Percentiles rank a stretch among this genome's conserved stretches.
Conservation (phyloP, 2,113 vertebrate species). For the Paedocypris sp. region DNA sequence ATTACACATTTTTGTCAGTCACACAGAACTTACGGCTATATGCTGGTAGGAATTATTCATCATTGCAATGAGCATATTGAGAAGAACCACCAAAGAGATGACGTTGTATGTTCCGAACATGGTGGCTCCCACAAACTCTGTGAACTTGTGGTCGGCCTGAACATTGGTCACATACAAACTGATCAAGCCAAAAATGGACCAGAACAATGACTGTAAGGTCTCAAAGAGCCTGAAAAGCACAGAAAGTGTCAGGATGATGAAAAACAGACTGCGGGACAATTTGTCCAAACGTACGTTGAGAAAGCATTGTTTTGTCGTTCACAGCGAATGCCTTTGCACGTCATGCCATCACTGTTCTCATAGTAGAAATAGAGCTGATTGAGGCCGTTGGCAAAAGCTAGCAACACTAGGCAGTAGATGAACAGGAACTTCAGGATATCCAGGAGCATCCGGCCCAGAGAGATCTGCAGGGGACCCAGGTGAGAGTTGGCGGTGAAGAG, state of each 20-base stretch:
- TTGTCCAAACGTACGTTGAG: slow-evolving; percentile 76
- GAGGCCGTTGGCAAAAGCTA: slow-evolving; percentile 93
- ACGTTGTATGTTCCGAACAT: slow-evolving; percentile 98
- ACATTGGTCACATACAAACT: slow-evolving; percentile 90
- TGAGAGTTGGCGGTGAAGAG: slow-evolving; percentile 97
- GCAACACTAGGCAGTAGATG: slow-evolving; percentile 92
- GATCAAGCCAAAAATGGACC: slow-evolving; percentile 96
- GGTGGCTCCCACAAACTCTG: slow-evolving; percentile 89
- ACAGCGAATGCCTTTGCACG: slow-evolving; percentile 88
- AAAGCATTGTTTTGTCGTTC: slow-evolving; percentile 88
- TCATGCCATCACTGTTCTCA: slow-evolving; percentile 44
- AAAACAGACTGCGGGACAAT: not conserved
- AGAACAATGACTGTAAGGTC: slow-evolving; percentile 91
- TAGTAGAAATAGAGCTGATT: slow-evolving; percentile 97
- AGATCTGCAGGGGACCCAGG: slow-evolving; percentile 94
- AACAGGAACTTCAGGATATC: slow-evolving; percentile 98
- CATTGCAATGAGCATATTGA: slow-evolving; percentile 99
- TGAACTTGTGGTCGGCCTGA: slow-evolving; percentile 76
- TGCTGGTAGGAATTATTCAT: slow-evolving; percentile 99
- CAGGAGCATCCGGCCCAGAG: slow-evolving; percentile 93
- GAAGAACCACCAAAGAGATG: slow-evolving; percentile 93
- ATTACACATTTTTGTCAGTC: no score
- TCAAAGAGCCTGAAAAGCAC: slow-evolving; percentile 79
- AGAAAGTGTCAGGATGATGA: slow-evolving; percentile 8
- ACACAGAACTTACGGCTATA: slow-evolving; percentile 78